Percentiles rank a stretch among this genome's conserved stretches.
phyloP scores from a whole-genome alignment of 2,113 vertebrate genomes.

The Malaclemys terrapin region DNA sequence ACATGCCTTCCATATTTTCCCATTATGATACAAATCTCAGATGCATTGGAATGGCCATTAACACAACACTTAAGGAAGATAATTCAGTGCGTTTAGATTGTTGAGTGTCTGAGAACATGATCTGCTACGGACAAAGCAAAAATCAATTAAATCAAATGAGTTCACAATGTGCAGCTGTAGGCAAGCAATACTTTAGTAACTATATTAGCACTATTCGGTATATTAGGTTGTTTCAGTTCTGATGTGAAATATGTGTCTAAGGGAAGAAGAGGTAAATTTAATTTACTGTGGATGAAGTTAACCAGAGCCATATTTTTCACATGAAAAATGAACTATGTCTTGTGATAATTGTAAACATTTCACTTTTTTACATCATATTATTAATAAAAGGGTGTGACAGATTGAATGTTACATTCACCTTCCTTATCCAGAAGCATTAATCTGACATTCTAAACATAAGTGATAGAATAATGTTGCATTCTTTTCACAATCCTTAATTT shows the following conservation, averaged over 20 bases:
- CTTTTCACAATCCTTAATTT: not conserved
- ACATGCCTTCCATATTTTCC: slow-evolving; percentile 41
- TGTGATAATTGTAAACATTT: not conserved
- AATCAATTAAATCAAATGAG: not conserved
- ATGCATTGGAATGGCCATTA: slow-evolving; percentile 49
- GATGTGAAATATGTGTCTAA: not conserved
- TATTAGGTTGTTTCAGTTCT: not conserved
- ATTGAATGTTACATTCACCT: not conserved
- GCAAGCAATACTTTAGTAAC: not conserved
- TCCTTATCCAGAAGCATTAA: not conserved
- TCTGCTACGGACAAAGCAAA: not conserved
- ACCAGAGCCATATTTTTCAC: not conserved
- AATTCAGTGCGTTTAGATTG: not conserved
- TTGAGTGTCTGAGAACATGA: not conserved
- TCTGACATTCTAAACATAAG: not conserved
- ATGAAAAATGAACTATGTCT: fast-evolving
- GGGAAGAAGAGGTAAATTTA: not conserved
- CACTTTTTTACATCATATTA: not conserved
- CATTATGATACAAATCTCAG: slow-evolving; percentile 36
- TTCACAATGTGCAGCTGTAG: not conserved
- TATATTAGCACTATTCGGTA: not conserved
- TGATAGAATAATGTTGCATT: not conserved
- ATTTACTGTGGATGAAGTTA: not conserved
- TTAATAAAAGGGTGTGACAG: not conserved
- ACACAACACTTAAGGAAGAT: not conserved